Percentiles rank a stretch among this genome's conserved stretches.
Evolutionary conservation across 2,113 vertebrate species (phyloP).

Genomic region (Tretioscincus oriximinensis): DNA sequence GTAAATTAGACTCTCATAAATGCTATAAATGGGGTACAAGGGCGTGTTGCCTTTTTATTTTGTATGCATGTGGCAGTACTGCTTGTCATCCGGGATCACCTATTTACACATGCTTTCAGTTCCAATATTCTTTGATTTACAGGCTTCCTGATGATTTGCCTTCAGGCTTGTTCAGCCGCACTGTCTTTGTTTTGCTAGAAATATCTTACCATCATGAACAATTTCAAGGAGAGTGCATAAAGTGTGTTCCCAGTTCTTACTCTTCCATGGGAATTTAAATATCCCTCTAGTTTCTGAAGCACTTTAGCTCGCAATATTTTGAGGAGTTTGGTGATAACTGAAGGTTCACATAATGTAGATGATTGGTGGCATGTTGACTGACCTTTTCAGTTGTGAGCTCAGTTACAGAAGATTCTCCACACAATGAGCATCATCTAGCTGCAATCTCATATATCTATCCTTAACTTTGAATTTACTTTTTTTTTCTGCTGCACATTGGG

Average conservation of each 20-base stretch:
- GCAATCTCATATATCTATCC: no score
- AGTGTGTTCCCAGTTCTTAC: background rate
- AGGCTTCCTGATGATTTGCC: background rate
- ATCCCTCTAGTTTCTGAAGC: background rate
- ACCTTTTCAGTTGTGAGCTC: no score
- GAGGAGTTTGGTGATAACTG: no score
- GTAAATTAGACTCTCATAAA: no score
- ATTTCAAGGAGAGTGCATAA: background rate
- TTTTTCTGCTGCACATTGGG: no score
- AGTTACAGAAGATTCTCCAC: no score
- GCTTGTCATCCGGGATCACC: background rate
- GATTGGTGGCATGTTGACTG: no score
- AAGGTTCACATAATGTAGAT: no score
- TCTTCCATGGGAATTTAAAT: background rate
- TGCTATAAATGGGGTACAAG: no score
- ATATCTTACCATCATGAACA: background rate
- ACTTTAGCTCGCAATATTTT: background rate
- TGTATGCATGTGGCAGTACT: background rate
- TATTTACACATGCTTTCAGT: background rate
- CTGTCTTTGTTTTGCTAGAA: background rate
- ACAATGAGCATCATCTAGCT: no score
- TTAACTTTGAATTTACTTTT: no score
- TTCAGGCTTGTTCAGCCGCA: background rate
- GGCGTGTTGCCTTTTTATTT: no score
- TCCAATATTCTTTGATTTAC: background rate